phyloP scores from a whole-genome alignment of 1,140 invertebrate species.

The Callitettix versicolor region DNA sequence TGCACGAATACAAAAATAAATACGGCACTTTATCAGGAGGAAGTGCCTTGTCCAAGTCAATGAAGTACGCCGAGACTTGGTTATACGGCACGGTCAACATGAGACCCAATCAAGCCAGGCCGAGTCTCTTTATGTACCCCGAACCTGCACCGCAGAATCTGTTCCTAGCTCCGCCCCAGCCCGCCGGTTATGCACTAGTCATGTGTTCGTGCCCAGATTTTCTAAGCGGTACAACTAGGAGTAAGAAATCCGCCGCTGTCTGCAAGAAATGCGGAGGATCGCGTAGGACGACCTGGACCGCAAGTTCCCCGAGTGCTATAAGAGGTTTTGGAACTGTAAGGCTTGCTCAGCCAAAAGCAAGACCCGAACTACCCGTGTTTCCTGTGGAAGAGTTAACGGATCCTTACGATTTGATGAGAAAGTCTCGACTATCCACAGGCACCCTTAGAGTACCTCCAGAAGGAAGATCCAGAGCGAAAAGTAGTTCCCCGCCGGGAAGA shows the following conservation, averaged over 20 bases:
- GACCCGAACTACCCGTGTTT: slow-evolving; percentile 26
- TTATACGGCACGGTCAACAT: slow-evolving; percentile 57
- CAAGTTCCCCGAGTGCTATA: slow-evolving; percentile 42
- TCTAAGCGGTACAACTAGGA: slow-evolving; percentile 54
- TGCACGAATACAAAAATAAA: slow-evolving; percentile 21
- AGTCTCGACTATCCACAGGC: slow-evolving; percentile 45
- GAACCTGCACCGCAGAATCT: slow-evolving; percentile 32
- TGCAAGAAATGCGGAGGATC: slow-evolving; percentile 71
- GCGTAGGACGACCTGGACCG: background rate
- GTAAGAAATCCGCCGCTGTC: slow-evolving; percentile 51
- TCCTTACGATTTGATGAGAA: slow-evolving; percentile 70
- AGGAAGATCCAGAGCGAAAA: slow-evolving; percentile 42
- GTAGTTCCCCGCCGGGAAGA: slow-evolving; percentile 43
- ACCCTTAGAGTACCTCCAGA: slow-evolving; percentile 40
- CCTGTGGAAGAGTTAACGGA: slow-evolving; percentile 37
- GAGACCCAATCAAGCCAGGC: slow-evolving; percentile 19
- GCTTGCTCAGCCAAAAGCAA: slow-evolving; percentile 40
- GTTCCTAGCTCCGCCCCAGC: slow-evolving; percentile 40
- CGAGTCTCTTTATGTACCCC: slow-evolving; percentile 11
- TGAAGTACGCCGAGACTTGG: slow-evolving; percentile 75
- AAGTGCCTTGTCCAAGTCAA: slow-evolving; percentile 57
- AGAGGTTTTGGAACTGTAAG: slow-evolving; percentile 32
- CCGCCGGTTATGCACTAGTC: slow-evolving; percentile 49
- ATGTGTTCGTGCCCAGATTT: slow-evolving; percentile 67
- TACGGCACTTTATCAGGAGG: slow-evolving; percentile 36